These are phyloP conservation scores for Ataeniobius toweri DNA, from an alignment of 2,797 vertebrate species.

Conservation along the genomic window DNA sequence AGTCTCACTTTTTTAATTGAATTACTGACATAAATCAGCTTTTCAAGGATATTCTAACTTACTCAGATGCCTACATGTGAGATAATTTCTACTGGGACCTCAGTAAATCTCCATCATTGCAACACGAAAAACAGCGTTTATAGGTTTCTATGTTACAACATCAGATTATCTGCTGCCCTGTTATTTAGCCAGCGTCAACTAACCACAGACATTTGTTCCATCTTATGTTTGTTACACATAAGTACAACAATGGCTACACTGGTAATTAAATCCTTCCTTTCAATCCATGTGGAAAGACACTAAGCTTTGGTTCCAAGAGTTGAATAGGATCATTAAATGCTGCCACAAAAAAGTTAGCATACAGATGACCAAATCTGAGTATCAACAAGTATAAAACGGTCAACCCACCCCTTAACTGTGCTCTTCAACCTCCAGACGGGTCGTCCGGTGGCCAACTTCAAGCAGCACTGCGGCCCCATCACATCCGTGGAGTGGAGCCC, in stretches of 20 bases:
- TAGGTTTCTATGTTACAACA: constrained; percentile 12
- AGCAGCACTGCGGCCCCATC: constrained; percentile 89
- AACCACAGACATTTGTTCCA: constrained; percentile 16
- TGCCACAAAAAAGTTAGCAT: not conserved
- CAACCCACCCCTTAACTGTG: not conserved
- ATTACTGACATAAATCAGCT: not conserved
- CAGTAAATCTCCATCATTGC: not conserved
- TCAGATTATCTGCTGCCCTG: constrained; percentile 4
- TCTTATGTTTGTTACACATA: constrained; percentile 15
- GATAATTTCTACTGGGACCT: not conserved
- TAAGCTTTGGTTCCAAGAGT: not conserved
- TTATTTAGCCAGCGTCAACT: constrained; percentile 5
- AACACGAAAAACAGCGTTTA: constrained; percentile 17
- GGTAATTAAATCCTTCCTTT: not conserved
- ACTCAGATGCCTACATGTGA: not conserved
- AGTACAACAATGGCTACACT: constrained; percentile 1
- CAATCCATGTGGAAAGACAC: not conserved
- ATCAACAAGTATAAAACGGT: not conserved
- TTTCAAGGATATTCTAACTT: not conserved
- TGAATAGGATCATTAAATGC: not conserved
- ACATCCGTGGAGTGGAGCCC: constrained; percentile 93
- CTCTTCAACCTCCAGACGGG: constrained; percentile 74
- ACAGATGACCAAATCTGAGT: not conserved
- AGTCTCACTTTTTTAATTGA: not conserved
- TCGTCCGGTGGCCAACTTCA: constrained; percentile 87